Evolutionary conservation across 2,888 invertebrate genomes (phyloP).

Genomic region (Phragmatobia fuliginosa): DNA sequence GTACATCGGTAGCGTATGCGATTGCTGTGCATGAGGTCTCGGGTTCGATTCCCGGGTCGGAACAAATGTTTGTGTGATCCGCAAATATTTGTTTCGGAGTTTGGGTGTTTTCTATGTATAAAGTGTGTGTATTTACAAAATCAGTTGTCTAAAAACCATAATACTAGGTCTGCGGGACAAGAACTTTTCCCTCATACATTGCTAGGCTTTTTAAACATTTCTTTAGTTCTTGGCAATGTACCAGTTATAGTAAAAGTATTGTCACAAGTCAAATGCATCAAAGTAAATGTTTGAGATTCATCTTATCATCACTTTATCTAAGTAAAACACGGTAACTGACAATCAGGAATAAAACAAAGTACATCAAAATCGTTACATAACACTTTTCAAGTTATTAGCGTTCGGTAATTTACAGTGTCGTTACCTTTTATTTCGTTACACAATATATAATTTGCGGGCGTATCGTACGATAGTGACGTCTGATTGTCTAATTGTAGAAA

Average conservation of each 20-base stretch:
- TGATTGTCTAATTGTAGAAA: conserved; percentile 62
- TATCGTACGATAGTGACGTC: conserved; percentile 60
- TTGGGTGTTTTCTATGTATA: too few species aligned
- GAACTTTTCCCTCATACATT: too few species aligned
- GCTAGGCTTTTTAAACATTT: too few species aligned
- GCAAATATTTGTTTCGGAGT: too few species aligned
- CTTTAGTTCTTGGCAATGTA: too few species aligned
- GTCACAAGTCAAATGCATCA: not conserved
- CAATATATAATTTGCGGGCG: conserved; percentile 70
- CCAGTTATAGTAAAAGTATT: not conserved
- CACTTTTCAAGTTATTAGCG: conserved; percentile 51
- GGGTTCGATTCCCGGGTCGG: too few species aligned
- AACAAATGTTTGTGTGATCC: too few species aligned
- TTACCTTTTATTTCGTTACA: conserved; percentile 65
- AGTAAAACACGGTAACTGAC: conserved; percentile 23
- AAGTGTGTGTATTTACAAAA: too few species aligned
- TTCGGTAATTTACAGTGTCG: conserved; percentile 41
- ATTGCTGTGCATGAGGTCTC: too few species aligned
- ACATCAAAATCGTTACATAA: conserved; percentile 44
- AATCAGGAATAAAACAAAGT: conserved; percentile 38
- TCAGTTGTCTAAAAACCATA: too few species aligned
- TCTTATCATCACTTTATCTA: conserved; percentile 23
- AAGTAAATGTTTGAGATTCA: not conserved
- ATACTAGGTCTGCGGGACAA: too few species aligned
- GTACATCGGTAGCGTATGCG: too few species aligned